Conservation (phyloP, 1,140 invertebrate species). For the Callitettix versicolor region DNA sequence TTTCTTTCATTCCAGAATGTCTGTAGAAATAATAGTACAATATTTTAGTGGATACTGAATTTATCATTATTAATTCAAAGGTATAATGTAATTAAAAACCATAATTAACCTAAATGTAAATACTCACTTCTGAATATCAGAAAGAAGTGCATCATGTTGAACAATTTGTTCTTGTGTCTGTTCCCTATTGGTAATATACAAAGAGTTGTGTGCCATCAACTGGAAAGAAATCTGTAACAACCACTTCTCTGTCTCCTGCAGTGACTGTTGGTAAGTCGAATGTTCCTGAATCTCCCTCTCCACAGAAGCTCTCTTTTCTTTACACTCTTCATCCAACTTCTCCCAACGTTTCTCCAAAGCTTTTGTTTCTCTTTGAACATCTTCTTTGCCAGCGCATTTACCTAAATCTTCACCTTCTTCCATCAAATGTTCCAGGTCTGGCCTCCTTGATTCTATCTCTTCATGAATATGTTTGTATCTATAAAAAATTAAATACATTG, state of each 20-base stretch:
- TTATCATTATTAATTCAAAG: too few species aligned
- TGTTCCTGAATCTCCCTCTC: conserved; percentile 76
- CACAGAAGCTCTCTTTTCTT: conserved; percentile 45
- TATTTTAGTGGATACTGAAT: too few species aligned
- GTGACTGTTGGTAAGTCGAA: conserved; percentile 72
- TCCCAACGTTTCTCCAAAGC: conserved; percentile 54
- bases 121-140: conserved; percentile 58
- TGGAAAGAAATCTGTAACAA: conserved; percentile 88
- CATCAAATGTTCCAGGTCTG: conserved; percentile 58
- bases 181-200: conserved; percentile 82
- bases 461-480: conserved; percentile 53
- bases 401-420: conserved; percentile 61
- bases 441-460: conserved; percentile 60
- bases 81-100: too few species aligned
- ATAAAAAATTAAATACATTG: background rate
- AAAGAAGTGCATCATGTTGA: conserved; percentile 69
- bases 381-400: conserved; percentile 51
- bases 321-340: conserved; percentile 46
- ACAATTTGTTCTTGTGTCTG: conserved; percentile 84
- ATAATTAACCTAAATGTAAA: too few species aligned
- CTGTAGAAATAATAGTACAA: too few species aligned
- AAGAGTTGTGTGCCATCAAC: conserved; percentile 89
- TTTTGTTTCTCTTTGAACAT: conserved; percentile 48
- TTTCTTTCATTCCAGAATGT: too few species aligned
- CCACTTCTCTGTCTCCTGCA: conserved; percentile 95